Conservation (phyloP, 2,797 vertebrate genomes). For the Melanogrammus aeglefinus region DNA sequence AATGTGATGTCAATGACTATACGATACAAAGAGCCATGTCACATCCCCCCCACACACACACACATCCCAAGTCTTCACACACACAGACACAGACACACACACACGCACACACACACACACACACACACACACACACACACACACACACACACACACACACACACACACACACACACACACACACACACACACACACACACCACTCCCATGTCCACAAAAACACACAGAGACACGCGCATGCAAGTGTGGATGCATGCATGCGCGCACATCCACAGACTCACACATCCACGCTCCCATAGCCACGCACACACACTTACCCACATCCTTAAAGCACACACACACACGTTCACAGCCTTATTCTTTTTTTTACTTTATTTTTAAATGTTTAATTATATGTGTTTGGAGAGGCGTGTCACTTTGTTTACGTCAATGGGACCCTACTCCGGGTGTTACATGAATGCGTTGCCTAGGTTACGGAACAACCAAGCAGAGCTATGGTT, state of each 20-base stretch:
- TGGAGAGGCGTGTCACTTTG: slow-evolving; percentile 73
- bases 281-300: not conserved
- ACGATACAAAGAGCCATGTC: slow-evolving; percentile 15
- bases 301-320: slow-evolving; percentile 4
- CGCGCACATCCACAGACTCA: not conserved
- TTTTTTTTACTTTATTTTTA: slow-evolving; percentile 36
- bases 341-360: slow-evolving; percentile 50
- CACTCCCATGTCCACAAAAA: not conserved
- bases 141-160: not conserved
- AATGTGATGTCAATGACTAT: slow-evolving; percentile 3
- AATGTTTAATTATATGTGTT: slow-evolving; percentile 34
- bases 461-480: slow-evolving; percentile 57
- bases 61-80: not conserved
- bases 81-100: not conserved
- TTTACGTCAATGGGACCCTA: slow-evolving; percentile 55
- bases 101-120: not conserved
- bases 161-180: not conserved
- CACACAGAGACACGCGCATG: not conserved
- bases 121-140: slow-evolving; percentile 7
- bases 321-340: not conserved
- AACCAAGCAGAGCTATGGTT: slow-evolving; percentile 64
- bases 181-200: not conserved
- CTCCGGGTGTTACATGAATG: slow-evolving; percentile 34
- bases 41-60: slow-evolving; percentile 4
- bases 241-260: not conserved